These are phyloP conservation scores for Recurvirostra avosetta DNA, from an alignment of 2,113 vertebrate species.

Conservation along the genomic window DNA sequence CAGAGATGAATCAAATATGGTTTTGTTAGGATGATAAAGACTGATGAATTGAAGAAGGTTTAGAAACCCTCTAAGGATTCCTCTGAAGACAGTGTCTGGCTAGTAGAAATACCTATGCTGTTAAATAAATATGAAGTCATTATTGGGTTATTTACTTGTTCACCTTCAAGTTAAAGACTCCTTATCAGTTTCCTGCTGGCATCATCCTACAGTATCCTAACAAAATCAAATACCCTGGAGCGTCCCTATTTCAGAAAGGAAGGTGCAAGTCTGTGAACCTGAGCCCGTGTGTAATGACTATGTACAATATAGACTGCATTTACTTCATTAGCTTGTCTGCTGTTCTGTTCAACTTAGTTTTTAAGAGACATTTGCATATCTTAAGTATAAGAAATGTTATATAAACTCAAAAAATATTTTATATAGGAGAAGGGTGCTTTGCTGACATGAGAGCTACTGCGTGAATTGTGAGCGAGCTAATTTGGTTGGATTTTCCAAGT, in stretches of 20 bases:
- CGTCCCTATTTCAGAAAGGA: not conserved
- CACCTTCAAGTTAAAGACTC: not conserved
- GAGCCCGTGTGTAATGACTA: not conserved
- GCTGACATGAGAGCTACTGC: not conserved
- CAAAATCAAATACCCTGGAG: not conserved
- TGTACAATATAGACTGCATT: accelerated
- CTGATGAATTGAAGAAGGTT: conserved; percentile 37
- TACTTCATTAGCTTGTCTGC: not conserved
- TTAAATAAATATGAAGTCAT: not conserved
- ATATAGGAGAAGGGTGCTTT: not conserved
- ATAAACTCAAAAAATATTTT: not conserved
- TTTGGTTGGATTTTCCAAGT: not conserved
- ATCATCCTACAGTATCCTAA: not conserved
- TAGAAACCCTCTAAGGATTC: conserved; percentile 29
- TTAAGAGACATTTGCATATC: not conserved
- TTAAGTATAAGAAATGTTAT: not conserved
- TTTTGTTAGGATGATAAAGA: conserved; percentile 32
- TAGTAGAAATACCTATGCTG: not conserved
- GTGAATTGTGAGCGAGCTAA: not conserved
- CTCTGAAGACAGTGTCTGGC: not conserved
- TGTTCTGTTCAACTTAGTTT: not conserved
- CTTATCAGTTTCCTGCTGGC: not conserved
- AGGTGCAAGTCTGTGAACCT: not conserved
- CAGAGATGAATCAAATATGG: conserved; percentile 52
- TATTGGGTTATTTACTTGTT: not conserved